Evolutionary conservation across 2,888 invertebrate species (phyloP), one percentile per base, ranked within the genome.

Genomic region (Papilio demoleus): DNA sequence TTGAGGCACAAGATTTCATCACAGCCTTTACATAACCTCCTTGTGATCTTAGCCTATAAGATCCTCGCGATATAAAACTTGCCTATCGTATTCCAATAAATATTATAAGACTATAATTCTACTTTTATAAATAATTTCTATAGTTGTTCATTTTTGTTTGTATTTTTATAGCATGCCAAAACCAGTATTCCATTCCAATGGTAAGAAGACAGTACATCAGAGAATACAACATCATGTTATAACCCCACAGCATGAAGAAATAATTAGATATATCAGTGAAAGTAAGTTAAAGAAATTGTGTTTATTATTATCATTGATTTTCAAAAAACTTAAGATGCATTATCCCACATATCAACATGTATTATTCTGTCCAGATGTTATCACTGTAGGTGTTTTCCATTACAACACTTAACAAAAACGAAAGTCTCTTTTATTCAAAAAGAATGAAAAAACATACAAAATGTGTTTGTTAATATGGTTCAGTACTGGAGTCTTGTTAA

Each of bases 241-340:
- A 87, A 94, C 86, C 86, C 97, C 97, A 67, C 96, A 97, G 80
- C 97, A 97, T 83, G 97, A 97, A 83, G 97, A 97, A 92, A 95
- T 97, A 75, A 96, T 97, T 81, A 95, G 95, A 92, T 97, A 95
- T 88, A 95, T 97, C 79, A 95, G 96, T 87, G 97, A 97, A 87
- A 97, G 97, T 97, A 93, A 95, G 95, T 94, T 31, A 31, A 31
- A n/a, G n/a, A n/a, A n/a, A n/a, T n/a, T n/a, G n/a, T n/a, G n/a
- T n/a, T n/a, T n/a, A n/a, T n/a, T n/a, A n/a, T n/a, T n/a, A n/a
- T n/a, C n/a, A n/a, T n/a, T n/a, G n/a, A n/a, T n/a, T n/a, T n/a
- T n/a, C n/a, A n/a, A n/a, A n/a, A n/a, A n/a, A n/a, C n/a, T n/a
- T n/a, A n/a, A n/a, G n/a, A n/a, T n/a, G n/a, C n/a, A n/a, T n/a